Percentiles rank a stretch among this genome's conserved stretches.
phyloP scores from a whole-genome alignment of 1,140 invertebrate genomes.

The Drosophila simulans region DNA sequence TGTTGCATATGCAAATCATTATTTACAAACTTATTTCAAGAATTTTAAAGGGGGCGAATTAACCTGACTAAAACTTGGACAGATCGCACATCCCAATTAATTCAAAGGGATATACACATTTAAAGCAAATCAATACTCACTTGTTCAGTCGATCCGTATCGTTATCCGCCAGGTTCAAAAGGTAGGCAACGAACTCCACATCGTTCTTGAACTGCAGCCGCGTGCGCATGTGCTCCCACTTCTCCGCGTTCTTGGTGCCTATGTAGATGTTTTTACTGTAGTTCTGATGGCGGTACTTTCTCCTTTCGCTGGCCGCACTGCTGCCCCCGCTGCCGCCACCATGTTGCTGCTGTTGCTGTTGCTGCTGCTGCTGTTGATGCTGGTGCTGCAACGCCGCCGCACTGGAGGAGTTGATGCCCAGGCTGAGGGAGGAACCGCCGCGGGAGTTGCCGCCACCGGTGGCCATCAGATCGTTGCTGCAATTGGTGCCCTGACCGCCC shows the following conservation, averaged over 20 bases:
- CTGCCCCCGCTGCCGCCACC: slow-evolving; percentile 25
- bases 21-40: background rate
- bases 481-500: slow-evolving; percentile 23
- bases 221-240: slow-evolving; percentile 84
- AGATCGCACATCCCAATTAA: too few species aligned
- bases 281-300: slow-evolving; percentile 83
- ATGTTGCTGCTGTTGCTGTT: slow-evolving; percentile 23
- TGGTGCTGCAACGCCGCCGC: slow-evolving; percentile 23
- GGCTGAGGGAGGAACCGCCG: background rate
- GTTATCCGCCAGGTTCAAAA: slow-evolving; percentile 85
- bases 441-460: slow-evolving; percentile 13
- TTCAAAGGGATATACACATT: too few species aligned
- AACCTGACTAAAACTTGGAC: too few species aligned
- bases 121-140: slow-evolving; percentile 57
- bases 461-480: slow-evolving; percentile 32
- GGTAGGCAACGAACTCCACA: slow-evolving; percentile 85
- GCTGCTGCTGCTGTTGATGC: slow-evolving; percentile 39
- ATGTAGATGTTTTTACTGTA: slow-evolving; percentile 85
- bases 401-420: background rate
- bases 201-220: slow-evolving; percentile 84
- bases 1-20: background rate
- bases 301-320: slow-evolving; percentile 66
- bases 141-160: slow-evolving; percentile 83
- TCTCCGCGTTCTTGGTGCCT: slow-evolving; percentile 85
- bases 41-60: too few species aligned